Base-by-base conservation (phyloP, 2,888 invertebrate genomes). In the Scaptomyza flava region DNA sequence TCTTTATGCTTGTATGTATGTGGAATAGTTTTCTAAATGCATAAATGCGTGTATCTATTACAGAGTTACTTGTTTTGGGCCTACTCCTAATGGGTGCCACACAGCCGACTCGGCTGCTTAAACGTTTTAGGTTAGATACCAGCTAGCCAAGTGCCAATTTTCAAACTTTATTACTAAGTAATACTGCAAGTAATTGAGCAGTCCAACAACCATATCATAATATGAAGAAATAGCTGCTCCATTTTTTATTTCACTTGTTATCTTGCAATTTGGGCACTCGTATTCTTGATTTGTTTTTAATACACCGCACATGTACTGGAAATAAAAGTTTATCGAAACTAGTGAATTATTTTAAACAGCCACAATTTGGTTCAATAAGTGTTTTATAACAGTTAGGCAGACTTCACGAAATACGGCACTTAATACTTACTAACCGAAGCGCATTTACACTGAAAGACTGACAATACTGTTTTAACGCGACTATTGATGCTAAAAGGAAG, bases 21-120 rank as follows among this genome's bases (percentile, higher is more conserved):
- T 36, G 38, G 20, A 73, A 64, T 43, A 33, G 46, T 64, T n/a
- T 64, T 33, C 54, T 54, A 45, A 46, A 53, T 60, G 23, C 43
- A 11, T 31, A 42, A 53, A 9, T 23, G 23, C 50, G 38, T 57
- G 42, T 54, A 36, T 66, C 14, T 63, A 36, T 89, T 90, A 53
- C 90, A 90, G 90, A 90, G 62, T 66, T 90, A 46, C 83, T 90
- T 70, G 73, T 90, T 72, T 85, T 90, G 85, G 87, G 90, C 79
- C 78, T 89, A 70, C 90, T 90, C 58, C 85, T 90, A 65, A 85
- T 90, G 89, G 89, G 90, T 72, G 91, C 90, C 78, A 90, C 89
- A 67, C 90, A 90, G 78, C 90, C 89, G 56, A 77, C 71, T 51
- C 71, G 82, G 70, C 81, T 90, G 62, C 85, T 71, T 69, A 90